These are phyloP conservation scores for Tapirus terrestris DNA, from an alignment of 2,113 vertebrate genomes.

Conservation along the genomic window DNA sequence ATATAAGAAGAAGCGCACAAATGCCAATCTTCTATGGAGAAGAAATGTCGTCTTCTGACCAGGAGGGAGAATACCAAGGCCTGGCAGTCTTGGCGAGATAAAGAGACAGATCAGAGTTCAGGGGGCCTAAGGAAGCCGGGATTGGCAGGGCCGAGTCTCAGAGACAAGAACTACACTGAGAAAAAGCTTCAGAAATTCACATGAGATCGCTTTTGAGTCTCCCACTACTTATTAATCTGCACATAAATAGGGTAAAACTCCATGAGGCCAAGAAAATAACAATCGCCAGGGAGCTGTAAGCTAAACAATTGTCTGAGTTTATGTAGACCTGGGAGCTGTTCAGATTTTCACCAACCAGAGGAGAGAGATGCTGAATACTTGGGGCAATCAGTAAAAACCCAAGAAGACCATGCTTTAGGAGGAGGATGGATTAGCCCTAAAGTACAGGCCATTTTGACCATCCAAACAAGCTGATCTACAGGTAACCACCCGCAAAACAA, in stretches of 20 bases:
- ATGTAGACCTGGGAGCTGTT: neutral
- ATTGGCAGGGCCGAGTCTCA: neutral
- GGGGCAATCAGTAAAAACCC: neutral
- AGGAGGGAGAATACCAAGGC: neutral
- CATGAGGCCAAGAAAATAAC: neutral
- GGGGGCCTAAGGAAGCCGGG: neutral
- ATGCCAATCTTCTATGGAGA: neutral
- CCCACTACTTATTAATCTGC: neutral
- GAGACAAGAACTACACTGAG: neutral
- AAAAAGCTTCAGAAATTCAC: neutral
- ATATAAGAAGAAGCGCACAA: neutral
- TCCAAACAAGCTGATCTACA: neutral
- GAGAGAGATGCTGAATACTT: neutral
- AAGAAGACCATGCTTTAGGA: neutral
- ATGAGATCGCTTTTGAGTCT: neutral
- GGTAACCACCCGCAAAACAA: neutral
- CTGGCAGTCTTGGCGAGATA: neutral
- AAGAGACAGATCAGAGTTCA: neutral
- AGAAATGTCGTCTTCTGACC: neutral
- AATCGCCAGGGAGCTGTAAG: neutral
- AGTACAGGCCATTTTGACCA: neutral
- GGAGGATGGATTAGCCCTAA: neutral
- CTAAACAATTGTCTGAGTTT: neutral
- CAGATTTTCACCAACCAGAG: neutral
- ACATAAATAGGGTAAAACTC: neutral